Evolutionary conservation across 2,113 vertebrate genomes (phyloP), one percentile per base, ranked within the genome.

Genomic region (Calyptommatus sinebrachiatus): DNA sequence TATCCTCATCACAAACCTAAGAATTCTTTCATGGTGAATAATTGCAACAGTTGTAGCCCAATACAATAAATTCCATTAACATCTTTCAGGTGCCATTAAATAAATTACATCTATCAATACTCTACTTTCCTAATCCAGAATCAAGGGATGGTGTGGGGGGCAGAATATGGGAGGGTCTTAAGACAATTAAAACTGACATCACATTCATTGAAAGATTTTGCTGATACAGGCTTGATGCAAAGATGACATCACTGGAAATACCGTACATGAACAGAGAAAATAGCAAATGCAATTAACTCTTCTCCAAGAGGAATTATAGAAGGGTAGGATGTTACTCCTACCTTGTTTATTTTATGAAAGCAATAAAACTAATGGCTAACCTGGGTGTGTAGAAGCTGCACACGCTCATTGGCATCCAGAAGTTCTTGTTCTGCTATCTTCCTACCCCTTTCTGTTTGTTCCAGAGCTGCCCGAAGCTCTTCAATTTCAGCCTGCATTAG

Each of bases 361-460:
- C 26, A 69, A 45, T 46, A 26, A 12, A 73, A 46, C 31, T 28
- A 69, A 0, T 79, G 10, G 21, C 82, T 84, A 50, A 96, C 95
- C 94, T 96, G 95, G 1, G 94, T 92, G 21, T 96, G 95, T 10
- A 96, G 87, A 8, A 96, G 95, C 77, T 95, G 95, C 6, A 94
- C 94, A 1, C 95, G 71, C 26, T 96, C 95, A 74, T 66, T 2
- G 93, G 94, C 92, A 86, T 96, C 95, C 77, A 95, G 22, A 0
- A 96, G 83, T 2, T 96, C 95, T 82, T 96, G 95, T 67, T 96
- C 95, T 31, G 95, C 95, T 50, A 96, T 0, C 41, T 93, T 95
- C 20, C 95, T 93, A 0, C 91, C 92, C 26, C 95, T 73, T 77
- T 96, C 95, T 0, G 89, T 96, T 84, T 97, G 96, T 66, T 97